These are phyloP conservation scores for Accipiter virgatus DNA, from an alignment of 2,113 vertebrate genomes.

Conservation along the genomic window DNA sequence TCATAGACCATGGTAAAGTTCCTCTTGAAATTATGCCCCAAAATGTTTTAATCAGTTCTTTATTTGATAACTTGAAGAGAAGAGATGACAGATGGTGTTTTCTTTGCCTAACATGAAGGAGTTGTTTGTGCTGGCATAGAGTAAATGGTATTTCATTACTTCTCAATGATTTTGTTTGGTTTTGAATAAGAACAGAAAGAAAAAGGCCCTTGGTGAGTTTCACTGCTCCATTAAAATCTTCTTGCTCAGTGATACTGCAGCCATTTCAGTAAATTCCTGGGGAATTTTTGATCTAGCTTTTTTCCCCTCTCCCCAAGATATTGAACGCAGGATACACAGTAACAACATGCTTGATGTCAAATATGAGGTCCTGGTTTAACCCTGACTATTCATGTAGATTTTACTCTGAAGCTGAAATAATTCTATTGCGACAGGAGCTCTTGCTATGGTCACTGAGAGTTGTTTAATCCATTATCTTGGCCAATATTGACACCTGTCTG, in stretches of 20 bases:
- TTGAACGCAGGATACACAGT: not conserved
- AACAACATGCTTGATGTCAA: not conserved
- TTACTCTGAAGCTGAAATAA: not conserved
- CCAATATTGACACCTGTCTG: not conserved
- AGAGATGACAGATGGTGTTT: slow-evolving; percentile 40
- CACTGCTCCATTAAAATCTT: not conserved
- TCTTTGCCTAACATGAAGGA: slow-evolving; percentile 5
- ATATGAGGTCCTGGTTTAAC: not conserved
- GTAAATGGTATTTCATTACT: slow-evolving; percentile 17
- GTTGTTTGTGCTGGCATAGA: slow-evolving; percentile 31
- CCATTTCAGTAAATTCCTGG: not conserved
- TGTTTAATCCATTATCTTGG: not conserved
- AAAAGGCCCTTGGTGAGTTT: not conserved
- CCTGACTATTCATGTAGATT: not conserved
- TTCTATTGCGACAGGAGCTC: not conserved
- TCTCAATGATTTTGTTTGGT: not conserved
- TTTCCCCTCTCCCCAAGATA: not conserved
- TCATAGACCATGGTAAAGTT: not conserved
- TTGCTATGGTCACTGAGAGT: not conserved
- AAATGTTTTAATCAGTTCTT: not conserved
- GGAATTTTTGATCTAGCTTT: not conserved
- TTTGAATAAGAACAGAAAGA: not conserved
- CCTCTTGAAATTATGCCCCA: not conserved
- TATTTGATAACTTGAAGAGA: not conserved
- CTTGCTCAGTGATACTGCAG: not conserved